Evolutionary conservation across 2,888 invertebrate species (phyloP).

Genomic region (Colostygia pectinataria): DNA sequence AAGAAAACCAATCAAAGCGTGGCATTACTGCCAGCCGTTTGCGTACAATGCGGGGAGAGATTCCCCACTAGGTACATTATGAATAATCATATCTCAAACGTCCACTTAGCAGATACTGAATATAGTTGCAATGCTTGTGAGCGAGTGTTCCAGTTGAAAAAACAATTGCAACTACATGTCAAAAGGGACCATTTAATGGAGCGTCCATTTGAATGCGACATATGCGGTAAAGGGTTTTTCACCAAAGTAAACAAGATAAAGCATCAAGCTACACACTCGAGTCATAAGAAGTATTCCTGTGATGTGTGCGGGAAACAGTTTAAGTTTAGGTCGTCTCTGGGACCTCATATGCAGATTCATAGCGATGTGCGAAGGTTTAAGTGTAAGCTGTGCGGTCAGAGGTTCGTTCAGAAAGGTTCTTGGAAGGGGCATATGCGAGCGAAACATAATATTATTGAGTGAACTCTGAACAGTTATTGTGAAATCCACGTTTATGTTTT

Average conservation of each 20-base stretch:
- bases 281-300: constrained; percentile 44
- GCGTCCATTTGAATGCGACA: constrained; percentile 43
- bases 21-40: background rate
- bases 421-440: constrained; percentile 65
- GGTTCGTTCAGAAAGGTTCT: constrained; percentile 56
- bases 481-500: no score
- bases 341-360: constrained; percentile 43
- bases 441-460: constrained; percentile 39
- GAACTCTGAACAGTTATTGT: no score
- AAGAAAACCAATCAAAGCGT: background rate
- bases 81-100: constrained; percentile 42
- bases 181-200: constrained; percentile 53
- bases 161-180: constrained; percentile 40
- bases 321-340: background rate
- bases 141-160: constrained; percentile 41
- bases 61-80: constrained; percentile 45
- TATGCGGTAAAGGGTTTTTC: constrained; percentile 52
- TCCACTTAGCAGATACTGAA: constrained; percentile 41
- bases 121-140: constrained; percentile 56
- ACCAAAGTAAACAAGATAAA: constrained; percentile 31
- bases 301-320: constrained; percentile 50
- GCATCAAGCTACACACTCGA: constrained; percentile 49
- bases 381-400: constrained; percentile 38
- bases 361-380: constrained; percentile 29
- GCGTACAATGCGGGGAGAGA: constrained; percentile 45